Conservation (phyloP, 2,888 invertebrate genomes). For the Eristalinus aeneus region DNA sequence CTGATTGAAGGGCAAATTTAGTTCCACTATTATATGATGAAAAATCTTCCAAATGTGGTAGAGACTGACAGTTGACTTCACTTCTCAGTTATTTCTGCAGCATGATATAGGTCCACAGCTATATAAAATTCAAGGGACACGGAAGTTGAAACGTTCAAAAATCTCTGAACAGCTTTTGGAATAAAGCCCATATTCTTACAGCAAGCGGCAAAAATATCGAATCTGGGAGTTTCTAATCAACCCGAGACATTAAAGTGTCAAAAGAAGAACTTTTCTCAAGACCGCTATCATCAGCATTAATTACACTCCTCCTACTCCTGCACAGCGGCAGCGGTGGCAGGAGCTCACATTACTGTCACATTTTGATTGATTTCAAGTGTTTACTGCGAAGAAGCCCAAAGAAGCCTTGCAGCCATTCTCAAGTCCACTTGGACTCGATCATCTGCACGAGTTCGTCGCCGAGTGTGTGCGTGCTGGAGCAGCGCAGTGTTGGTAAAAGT, state of each 20-base stretch:
- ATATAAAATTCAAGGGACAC: no score
- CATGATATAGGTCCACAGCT: no score
- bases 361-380: constrained; percentile 37
- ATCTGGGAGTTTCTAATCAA: background rate
- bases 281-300: constrained; percentile 12
- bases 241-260: background rate
- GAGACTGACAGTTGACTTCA: no score
- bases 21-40: no score
- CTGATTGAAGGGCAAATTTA: no score
- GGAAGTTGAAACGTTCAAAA: no score
- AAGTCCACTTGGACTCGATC: background rate
- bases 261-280: background rate
- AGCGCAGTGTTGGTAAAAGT: constrained; percentile 1
- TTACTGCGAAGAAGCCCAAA: constrained; percentile 3
- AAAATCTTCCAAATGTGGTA: no score
- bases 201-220: no score
- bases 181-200: no score
- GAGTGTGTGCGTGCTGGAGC: background rate
- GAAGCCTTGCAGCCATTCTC: constrained; percentile 7
- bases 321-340: constrained; percentile 7
- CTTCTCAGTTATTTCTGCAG: no score
- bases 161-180: no score
- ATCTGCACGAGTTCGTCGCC: background rate
- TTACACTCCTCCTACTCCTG: background rate
- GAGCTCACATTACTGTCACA: constrained; percentile 21